Evolutionary conservation across 2,113 vertebrate species (phyloP), one percentile per base, ranked within the genome.

Genomic region (Dryoscopus gambensis): DNA sequence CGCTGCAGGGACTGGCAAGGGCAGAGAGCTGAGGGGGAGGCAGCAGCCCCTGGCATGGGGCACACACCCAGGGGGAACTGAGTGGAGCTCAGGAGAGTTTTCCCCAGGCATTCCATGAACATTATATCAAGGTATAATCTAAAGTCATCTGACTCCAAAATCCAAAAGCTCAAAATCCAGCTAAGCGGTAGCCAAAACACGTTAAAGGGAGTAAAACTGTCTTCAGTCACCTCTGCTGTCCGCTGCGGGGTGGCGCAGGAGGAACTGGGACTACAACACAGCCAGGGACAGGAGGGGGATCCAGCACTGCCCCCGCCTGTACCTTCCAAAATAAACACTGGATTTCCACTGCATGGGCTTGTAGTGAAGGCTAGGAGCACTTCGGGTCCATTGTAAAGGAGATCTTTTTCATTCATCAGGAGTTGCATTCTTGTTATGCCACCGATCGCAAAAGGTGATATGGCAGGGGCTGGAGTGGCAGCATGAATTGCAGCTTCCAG

Each of bases 191-290:
- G 71, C 47, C 63, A 50, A 68, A 89, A 50, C 35, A 11, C 3
- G 2, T 37, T 37, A 33, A 23, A 37, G 20, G 44, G 25, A 71
- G 10, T 49, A 6, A 28, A 70, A 62, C 15, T 25, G 14, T 21
- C 42, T 79, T 59, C 25, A 46, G 30, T 28, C 53, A 46, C 25
- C 33, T 63, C 40, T 35, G 7, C n/a, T 73, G 42, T n/a, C 33
- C 0, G 0, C 42, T 67, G 90, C 37, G 49, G 73, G 33, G 25
- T 39, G 22, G 13, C 31, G 10, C 12, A 19, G 62, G 30, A 11
- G 21, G 18, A 24, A 31, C 42, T 11, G 11, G 8, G 62, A 44
- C 11, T 16, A 17, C 47, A 57, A 56, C 50, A 35, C 1, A 13
- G 46, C 40, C 40, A 28, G n/a, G 49, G 46, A 25, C 53, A 56